Evolutionary conservation across 2,113 vertebrate genomes (phyloP), one percentile per base, ranked within the genome.

Genomic region (Rhinogobius similis): DNA sequence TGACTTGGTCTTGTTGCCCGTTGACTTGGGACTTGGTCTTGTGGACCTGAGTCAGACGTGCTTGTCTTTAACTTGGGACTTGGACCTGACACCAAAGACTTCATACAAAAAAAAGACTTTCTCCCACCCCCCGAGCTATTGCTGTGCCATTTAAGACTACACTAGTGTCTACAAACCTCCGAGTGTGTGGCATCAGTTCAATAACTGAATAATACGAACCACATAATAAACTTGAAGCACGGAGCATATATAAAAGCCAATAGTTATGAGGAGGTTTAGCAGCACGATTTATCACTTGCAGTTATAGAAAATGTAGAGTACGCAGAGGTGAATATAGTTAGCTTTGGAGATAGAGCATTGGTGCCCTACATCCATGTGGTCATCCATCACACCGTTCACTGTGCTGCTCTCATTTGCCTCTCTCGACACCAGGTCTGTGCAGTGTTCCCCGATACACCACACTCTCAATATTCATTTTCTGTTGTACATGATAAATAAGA

Each of bases 381-480:
- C 72, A 93, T 92, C 85, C 76, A 92, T 92, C 87, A 90, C 56
- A 7, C 62, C 23, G 62, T n/a, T 39, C 67, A 65, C 69, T 82
- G 76, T 82, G 79, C 62, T 77, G 23, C 55, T 27, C 55, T 58
- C 55, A 58, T 61, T 36, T 61, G 58, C 29, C 16, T 61, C 58
- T 61, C 29, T 18, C 24, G 14, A 58, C 55, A 18, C 24, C 20
- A 58, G 55, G 52, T 55, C 52, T 24, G 52, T 55, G 52, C 52
- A 55, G 50, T 46, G 12, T 50, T 50, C 7, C 46, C n/a, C 20
- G 21, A n/a, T n/a, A 20, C 46, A 50, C 46, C 2, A 20, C 46
- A 2, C 46, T 50, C n/a, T 50, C 8, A 20, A 50, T 21, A 50
- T 50, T 50, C 18, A 50, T 50, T 50, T n/a, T n/a, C 46, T 50